Conservation (phyloP, 2,113 vertebrate genomes). For the Pelodiscus sinensis region DNA sequence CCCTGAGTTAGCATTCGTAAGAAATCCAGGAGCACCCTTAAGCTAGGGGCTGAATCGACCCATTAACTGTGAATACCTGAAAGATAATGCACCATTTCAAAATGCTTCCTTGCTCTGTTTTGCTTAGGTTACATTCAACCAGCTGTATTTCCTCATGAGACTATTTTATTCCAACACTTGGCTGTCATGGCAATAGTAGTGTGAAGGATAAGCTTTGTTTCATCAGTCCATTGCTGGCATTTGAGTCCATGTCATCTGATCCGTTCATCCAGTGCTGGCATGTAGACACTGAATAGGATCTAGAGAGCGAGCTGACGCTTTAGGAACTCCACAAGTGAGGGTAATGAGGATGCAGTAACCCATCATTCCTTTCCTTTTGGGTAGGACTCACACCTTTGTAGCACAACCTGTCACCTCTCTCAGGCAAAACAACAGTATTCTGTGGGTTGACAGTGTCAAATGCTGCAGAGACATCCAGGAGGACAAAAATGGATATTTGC, state of each 20-base stretch:
- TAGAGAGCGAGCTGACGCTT: not conserved
- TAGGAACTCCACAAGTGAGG: not conserved
- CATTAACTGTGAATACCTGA: not conserved
- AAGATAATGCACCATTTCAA: not conserved
- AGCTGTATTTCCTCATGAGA: not conserved
- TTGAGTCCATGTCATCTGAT: not conserved
- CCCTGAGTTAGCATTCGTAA: not conserved
- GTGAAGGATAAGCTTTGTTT: not conserved
- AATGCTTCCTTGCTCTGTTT: not conserved
- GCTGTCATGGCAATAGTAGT: not conserved
- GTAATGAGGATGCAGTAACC: not conserved
- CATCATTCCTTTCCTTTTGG: not conserved
- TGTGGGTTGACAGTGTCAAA: not conserved
- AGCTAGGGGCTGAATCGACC: not conserved
- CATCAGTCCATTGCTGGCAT: not conserved
- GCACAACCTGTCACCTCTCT: not conserved
- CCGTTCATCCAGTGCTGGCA: not conserved
- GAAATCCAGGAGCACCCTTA: not conserved
- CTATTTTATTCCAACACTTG: not conserved
- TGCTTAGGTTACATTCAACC: not conserved
- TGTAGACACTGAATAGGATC: not conserved
- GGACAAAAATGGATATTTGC: not conserved
- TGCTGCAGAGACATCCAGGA: not conserved
- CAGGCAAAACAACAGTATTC: not conserved
- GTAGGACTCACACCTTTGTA: not conserved